Evolutionary conservation across 2,797 vertebrate species (phyloP).

Genomic region (Uromys caudimaculatus): DNA sequence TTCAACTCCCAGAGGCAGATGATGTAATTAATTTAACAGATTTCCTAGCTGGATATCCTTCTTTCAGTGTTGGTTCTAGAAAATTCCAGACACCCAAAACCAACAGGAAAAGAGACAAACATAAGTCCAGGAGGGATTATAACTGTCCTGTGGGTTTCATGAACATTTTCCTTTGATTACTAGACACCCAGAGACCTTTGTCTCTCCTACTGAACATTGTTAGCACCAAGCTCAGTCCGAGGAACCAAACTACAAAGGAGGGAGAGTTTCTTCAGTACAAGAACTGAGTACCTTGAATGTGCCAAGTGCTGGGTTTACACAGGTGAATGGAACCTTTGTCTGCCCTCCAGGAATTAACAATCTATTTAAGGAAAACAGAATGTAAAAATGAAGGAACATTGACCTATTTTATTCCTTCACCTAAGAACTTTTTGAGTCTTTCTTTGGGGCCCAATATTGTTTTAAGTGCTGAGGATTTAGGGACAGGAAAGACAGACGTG

Average conservation of each 20-base stretch:
- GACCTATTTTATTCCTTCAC: constrained; percentile 1
- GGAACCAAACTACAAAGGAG: not conserved
- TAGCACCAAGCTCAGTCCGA: not conserved
- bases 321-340: not conserved
- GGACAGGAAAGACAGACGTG: not conserved
- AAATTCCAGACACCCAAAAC: not conserved
- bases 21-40: constrained; percentile 1
- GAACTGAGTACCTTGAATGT: not conserved
- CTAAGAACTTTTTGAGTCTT: not conserved
- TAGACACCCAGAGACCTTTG: not conserved
- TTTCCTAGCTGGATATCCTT: constrained; percentile 56
- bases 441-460: not conserved
- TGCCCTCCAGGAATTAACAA: not conserved
- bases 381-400: not conserved
- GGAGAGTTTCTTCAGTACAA: not conserved
- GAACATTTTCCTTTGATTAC: not conserved
- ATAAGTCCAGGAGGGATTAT: not conserved
- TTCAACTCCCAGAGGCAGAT: constrained; percentile 14
- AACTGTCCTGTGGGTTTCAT: not conserved
- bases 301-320: not conserved
- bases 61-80: not conserved
- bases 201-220: not conserved
- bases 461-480: not conserved
- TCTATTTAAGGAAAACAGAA: not conserved
- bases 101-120: not conserved